These are phyloP conservation scores for Stratiolaelaps scimitus DNA, from an alignment of 1,140 invertebrate species.

Conservation along the genomic window DNA sequence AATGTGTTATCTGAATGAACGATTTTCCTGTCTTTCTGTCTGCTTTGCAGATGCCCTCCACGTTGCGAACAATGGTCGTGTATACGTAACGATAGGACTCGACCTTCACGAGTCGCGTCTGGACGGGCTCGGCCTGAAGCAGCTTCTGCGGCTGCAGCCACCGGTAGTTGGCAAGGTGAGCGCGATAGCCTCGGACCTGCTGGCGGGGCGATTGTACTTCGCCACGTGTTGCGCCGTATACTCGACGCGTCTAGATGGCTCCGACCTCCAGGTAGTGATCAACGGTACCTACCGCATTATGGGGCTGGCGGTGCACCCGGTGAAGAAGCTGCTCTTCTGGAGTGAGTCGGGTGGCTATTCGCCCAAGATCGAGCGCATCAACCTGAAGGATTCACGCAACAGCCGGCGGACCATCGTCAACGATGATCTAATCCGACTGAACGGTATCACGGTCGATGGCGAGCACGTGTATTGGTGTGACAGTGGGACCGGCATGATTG, in stretches of 20 bases:
- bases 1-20: no score
- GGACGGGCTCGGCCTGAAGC: slow-evolving; percentile 17
- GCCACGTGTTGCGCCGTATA: slow-evolving; percentile 20
- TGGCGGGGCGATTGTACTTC: slow-evolving; percentile 19
- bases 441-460: slow-evolving; percentile 24
- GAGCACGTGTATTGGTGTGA: slow-evolving; percentile 28
- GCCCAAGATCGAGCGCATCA: slow-evolving; percentile 20
- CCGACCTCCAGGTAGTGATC: slow-evolving; percentile 14
- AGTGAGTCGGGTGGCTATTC: slow-evolving; percentile 14
- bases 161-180: slow-evolving; percentile 21
- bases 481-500: slow-evolving; percentile 26
- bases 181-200: slow-evolving; percentile 21
- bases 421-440: slow-evolving; percentile 23
- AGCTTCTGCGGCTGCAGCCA: slow-evolving; percentile 8
- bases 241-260: slow-evolving; percentile 3
- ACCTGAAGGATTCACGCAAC: slow-evolving; percentile 3
- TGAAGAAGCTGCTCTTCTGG: slow-evolving; percentile 25
- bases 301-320: slow-evolving; percentile 25
- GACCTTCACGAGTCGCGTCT: slow-evolving; percentile 15
- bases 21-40: no score
- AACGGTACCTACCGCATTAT: slow-evolving; percentile 27
- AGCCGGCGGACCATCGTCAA: slow-evolving; percentile 20
- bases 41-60: slow-evolving; percentile 15
- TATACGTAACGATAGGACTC: slow-evolving; percentile 14
- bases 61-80: slow-evolving; percentile 17